Evolutionary conservation across 1,140 invertebrate genomes (phyloP), one percentile per base, ranked within the genome.

Genomic region (Pseudachorutes palmiensis): DNA sequence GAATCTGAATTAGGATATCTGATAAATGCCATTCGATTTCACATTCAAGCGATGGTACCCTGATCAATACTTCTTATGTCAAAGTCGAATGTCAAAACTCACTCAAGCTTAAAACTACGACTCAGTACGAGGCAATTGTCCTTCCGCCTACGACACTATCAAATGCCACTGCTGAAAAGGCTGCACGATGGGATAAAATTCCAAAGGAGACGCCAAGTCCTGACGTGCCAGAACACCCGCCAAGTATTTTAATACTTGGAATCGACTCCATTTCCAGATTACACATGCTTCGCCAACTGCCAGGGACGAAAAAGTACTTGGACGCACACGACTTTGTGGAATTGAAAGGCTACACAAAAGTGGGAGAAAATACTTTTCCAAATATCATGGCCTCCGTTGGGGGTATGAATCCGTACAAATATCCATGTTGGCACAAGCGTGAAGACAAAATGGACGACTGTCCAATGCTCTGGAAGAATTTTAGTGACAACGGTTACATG

Each of bases 201-300:
- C 36, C n/a, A 19, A 12, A 55, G 12, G 12, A 14, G 24, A 55
- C 9, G 3, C 1, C 16, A 32, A 31, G 45, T 31, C 24, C 30
- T 19, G 33, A 48, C 22, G 65, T 16, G 19, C 31, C 57, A 57
- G 33, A 2, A 2, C 26, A n/a, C 12, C 70, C 70, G n/a, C 67
- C 67, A 22, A 72, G 55, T 45, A 55, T 72, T 57, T 58, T 82
- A 1, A 77, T 83, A 67, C 66, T 82, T 30, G 82, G 81, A 2
- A 75, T 83, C 1, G 82, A 83, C 70, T 80, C 82, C 0, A 77
- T 83, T 2, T 83, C 83, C 1, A 74, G 81, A 28, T 70, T 81
- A 19, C 82, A 83, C 72, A 79, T 81, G 68, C 76, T 78, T 1
- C 77, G 83, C 1, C 80, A 81, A 29, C 75, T 84, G 73, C 79